Evolutionary conservation across 2,888 invertebrate genomes (phyloP).

Genomic region (Azorinus chamasolen): DNA sequence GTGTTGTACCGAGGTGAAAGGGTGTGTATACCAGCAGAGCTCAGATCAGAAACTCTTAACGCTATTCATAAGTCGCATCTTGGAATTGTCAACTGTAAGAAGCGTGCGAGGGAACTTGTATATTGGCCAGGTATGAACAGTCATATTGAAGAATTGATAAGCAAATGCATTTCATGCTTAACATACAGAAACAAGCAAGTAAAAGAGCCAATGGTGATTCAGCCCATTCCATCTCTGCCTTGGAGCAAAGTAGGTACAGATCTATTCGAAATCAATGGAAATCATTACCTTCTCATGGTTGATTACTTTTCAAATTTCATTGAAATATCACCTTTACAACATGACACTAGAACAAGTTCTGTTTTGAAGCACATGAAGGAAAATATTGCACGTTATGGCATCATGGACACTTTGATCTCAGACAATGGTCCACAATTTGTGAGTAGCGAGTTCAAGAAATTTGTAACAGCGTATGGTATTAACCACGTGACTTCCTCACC

Average conservation of each 20-base stretch:
- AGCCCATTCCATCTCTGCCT: slow-evolving; percentile 11
- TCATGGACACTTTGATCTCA: slow-evolving; percentile 45
- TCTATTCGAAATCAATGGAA: slow-evolving; percentile 30
- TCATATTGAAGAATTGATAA: slow-evolving; percentile 37
- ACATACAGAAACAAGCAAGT: slow-evolving; percentile 11
- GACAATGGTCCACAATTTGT: too few species aligned
- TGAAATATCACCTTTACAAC: slow-evolving; percentile 22
- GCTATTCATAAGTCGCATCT: slow-evolving; percentile 47
- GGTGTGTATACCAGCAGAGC: slow-evolving; percentile 26
- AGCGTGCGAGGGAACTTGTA: slow-evolving; percentile 46
- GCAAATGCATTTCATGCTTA: slow-evolving; percentile 30
- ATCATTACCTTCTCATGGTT: slow-evolving; percentile 32
- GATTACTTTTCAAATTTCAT: too few species aligned
- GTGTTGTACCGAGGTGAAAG: slow-evolving; percentile 18
- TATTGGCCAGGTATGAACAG: slow-evolving; percentile 51
- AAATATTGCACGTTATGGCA: slow-evolving; percentile 57
- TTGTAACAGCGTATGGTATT: not conserved
- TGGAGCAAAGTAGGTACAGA: slow-evolving; percentile 32
- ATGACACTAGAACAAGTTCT: slow-evolving; percentile 14
- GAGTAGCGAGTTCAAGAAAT: slow-evolving; percentile 41
- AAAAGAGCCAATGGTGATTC: slow-evolving; percentile 30
- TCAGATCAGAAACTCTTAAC: slow-evolving; percentile 36
- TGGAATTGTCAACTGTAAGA: slow-evolving; percentile 51
- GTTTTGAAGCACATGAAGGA: slow-evolving; percentile 34
- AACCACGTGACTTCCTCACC: slow-evolving; percentile 43